phyloP scores from a whole-genome alignment of 1,140 invertebrate genomes.

The Liolophura sinensis region DNA sequence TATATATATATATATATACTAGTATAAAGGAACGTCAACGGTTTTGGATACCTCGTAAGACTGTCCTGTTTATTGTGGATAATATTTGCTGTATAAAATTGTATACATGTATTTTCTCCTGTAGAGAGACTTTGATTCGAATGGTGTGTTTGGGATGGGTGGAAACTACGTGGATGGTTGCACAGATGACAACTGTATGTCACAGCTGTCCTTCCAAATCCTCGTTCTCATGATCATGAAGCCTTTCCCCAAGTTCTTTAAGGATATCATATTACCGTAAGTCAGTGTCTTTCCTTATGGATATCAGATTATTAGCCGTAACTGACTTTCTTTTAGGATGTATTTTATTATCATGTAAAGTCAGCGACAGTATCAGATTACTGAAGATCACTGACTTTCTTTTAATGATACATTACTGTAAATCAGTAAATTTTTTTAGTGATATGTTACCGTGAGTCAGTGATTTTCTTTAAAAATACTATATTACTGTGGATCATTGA shows the following conservation, averaged over 20 bases:
- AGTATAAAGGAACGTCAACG: not conserved
- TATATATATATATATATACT: slow-evolving; percentile 1
- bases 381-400: too few species aligned
- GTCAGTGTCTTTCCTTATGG: slow-evolving; percentile 23
- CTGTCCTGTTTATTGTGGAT: not conserved
- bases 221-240: slow-evolving; percentile 57
- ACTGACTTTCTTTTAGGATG: too few species aligned
- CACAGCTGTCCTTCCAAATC: slow-evolving; percentile 59
- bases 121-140: slow-evolving; percentile 17
- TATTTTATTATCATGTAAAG: too few species aligned
- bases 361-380: too few species aligned
- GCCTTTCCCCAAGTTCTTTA: slow-evolving; percentile 57
- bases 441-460: too few species aligned
- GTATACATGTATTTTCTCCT: slow-evolving; percentile 17
- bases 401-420: too few species aligned
- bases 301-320: not conserved
- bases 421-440: too few species aligned
- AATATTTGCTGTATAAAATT: not conserved
- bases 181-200: slow-evolving; percentile 56
- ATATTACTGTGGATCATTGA: too few species aligned
- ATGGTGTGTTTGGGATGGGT: slow-evolving; percentile 51
- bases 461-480: too few species aligned
- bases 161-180: slow-evolving; percentile 55
- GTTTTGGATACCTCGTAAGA: not conserved
- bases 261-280: slow-evolving; percentile 58